phyloP scores from a whole-genome alignment of 2,113 vertebrate species.

The Sylvia atricapilla region DNA sequence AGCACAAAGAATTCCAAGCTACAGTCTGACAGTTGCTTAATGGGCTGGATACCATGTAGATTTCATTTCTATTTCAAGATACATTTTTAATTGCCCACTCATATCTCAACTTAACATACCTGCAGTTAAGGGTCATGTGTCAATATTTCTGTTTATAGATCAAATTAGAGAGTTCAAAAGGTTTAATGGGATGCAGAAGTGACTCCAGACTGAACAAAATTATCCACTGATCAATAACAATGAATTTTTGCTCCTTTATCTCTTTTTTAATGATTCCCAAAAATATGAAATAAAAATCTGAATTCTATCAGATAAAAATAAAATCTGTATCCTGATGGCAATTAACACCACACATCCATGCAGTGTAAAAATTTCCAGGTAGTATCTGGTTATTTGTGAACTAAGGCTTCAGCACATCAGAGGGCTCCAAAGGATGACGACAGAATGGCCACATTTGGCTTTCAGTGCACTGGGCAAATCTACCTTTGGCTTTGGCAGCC shows the following conservation, averaged over 20 bases:
- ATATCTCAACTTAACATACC: background rate
- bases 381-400: background rate
- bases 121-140: background rate
- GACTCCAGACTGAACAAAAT: background rate
- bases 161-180: background rate
- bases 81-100: background rate
- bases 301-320: background rate
- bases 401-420: background rate
- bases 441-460: background rate
- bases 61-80: conserved; percentile 9
- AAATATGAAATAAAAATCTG: background rate
- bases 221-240: background rate
- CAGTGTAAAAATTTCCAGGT: background rate
- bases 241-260: background rate
- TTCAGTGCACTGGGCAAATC: background rate
- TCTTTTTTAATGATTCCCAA: background rate
- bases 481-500: background rate
- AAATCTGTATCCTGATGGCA: background rate
- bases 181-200: background rate
- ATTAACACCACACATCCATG: background rate
- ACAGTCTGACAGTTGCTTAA: background rate
- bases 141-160: background rate
- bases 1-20: background rate
- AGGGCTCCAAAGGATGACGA: background rate
- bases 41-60: background rate